Conservation (phyloP, 2,888 invertebrate genomes). For the Dyspetes luteomarginatus region DNA sequence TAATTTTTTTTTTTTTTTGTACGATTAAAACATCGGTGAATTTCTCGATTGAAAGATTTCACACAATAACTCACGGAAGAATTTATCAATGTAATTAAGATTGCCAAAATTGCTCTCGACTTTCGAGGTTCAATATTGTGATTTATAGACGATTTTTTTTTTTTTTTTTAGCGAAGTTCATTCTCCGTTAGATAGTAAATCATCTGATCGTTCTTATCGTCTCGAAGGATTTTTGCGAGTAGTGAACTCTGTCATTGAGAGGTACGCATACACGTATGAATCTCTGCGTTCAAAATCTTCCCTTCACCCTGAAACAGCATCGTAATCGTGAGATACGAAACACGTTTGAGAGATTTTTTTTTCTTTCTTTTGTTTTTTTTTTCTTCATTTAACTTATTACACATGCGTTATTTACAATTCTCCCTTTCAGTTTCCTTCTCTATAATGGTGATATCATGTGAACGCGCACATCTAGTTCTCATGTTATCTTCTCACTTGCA, state of each 20-base stretch:
- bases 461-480: constrained; percentile 42
- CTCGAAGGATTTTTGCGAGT: constrained; percentile 9
- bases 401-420: constrained; percentile 69
- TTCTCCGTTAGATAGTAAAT: constrained; percentile 45
- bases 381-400: constrained; percentile 58
- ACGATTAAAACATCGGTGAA: constrained; percentile 61
- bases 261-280: constrained; percentile 29
- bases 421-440: neutral
- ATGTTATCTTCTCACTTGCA: constrained; percentile 50
- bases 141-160: constrained; percentile 3
- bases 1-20: constrained; percentile 40
- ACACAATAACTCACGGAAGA: constrained; percentile 38
- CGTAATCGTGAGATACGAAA: constrained; percentile 45
- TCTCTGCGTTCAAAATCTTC: constrained; percentile 51
- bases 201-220: constrained; percentile 19
- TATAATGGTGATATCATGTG: constrained; percentile 59
- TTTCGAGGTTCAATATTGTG: constrained; percentile 31
- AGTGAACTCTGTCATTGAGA: constrained; percentile 29
- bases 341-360: constrained; percentile 48
- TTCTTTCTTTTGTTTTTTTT: neutral
- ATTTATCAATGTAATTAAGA: constrained; percentile 38
- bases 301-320: constrained; percentile 51
- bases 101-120: constrained; percentile 48
- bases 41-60: constrained; percentile 56
- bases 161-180: constrained; percentile 40